Percentiles rank a stretch among this genome's conserved stretches.
phyloP scores from a whole-genome alignment of 2,113 vertebrate genomes.

The Leptocoma aspasia region DNA sequence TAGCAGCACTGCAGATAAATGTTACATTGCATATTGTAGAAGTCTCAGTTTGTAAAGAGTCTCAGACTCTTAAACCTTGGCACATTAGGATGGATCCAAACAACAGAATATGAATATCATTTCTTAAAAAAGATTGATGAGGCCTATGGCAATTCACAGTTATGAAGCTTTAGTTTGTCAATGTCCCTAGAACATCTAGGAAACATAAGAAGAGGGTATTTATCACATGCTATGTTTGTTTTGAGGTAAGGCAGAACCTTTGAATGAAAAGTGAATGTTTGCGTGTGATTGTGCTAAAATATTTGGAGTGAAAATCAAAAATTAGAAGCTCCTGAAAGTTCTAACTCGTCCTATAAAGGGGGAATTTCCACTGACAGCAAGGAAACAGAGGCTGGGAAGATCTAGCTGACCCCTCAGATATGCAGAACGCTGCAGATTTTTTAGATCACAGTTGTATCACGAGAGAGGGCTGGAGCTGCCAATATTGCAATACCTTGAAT shows the following conservation, averaged over 20 bases:
- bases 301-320: background rate
- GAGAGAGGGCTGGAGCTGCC: background rate
- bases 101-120: background rate
- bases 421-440: background rate
- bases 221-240: background rate
- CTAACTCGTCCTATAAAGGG: background rate
- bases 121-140: background rate
- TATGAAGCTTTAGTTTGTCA: background rate
- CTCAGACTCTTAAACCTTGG: background rate
- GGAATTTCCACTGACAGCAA: background rate
- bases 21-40: background rate
- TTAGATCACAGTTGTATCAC: background rate
- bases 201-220: background rate
- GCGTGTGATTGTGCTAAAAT: background rate
- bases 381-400: background rate
- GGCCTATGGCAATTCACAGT: background rate
- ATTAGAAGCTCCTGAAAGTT: background rate
- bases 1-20: background rate
- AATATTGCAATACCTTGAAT: background rate
- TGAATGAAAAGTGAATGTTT: background rate
- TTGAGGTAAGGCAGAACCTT: background rate
- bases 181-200: background rate
- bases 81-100: background rate
- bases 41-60: background rate
- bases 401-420: background rate